A percentile compares a stretch with the other conserved stretches of the same genome.
phyloP scores from a whole-genome alignment of 2,113 vertebrate genomes.

The Eurypyga helias region DNA sequence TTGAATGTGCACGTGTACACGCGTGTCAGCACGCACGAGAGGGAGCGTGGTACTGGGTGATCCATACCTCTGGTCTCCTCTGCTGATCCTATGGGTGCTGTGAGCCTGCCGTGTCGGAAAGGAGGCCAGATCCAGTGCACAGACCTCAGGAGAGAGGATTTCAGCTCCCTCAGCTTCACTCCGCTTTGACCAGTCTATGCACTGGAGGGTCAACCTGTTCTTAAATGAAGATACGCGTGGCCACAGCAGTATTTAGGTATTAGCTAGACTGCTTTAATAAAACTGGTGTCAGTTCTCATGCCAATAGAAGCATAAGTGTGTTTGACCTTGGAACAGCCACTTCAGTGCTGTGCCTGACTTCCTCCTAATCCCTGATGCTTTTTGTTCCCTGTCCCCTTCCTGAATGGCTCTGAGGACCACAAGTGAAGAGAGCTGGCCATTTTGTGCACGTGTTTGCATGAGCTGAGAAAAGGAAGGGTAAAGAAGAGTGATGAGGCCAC shows the following conservation, averaged over 20 bases:
- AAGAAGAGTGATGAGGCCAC: background rate
- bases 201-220: background rate
- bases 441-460: accelerated
- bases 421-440: background rate
- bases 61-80: background rate
- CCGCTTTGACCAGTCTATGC: background rate
- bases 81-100: background rate
- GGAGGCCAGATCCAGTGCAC: background rate
- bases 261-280: background rate
- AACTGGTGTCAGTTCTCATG: background rate
- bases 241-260: background rate
- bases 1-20: background rate
- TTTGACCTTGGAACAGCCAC: background rate
- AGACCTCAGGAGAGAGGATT: background rate
- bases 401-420: background rate
- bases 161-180: background rate
- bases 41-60: accelerated
- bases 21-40: accelerated
- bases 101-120: background rate
- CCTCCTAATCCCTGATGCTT: background rate
- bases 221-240: accelerated
- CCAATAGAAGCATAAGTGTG: background rate
- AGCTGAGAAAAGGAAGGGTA: background rate
- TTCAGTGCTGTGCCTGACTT: background rate
- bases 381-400: background rate